Base-by-base conservation (phyloP, 2,797 vertebrate species). In the Microcaecilia unicolor region DNA sequence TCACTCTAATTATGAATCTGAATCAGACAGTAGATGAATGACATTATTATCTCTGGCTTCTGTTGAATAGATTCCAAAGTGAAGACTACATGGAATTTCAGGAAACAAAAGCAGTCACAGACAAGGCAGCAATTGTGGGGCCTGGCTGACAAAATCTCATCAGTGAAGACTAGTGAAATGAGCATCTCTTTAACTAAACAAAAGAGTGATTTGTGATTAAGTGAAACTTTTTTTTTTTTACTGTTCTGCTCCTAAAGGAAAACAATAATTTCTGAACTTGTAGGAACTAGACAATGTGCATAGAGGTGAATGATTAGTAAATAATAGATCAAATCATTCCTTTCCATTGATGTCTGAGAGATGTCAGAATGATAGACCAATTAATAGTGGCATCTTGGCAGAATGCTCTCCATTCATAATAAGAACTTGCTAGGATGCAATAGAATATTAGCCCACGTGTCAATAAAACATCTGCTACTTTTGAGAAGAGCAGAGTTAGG, bases 91-190 rank as follows among this genome's bases (percentile, higher is more conserved):
- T 1, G 2, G 37, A 52, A 16, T 4, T 56, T 64, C 61, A 37
- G 28, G 36, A 35, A 30, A 43, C 34, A 44, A 22, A 31, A 55
- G 25, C 25, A 48, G 31, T 54, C 29, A 34, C 32, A 52, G 40
- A 75, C 72, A 77, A 75, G 70, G 66, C 26, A 24, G 2, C 5
- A 35, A 56, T 55, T 77, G 68, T 74, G 67, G 44, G 20, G 29
- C 35, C 22, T 25, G 42, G 20, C 39, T 69, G 64, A 63, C 56
- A 60, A 47, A 62, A 64, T 61, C 48, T 41, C 25, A 51, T 61
- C 61, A 41, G 32, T 44, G 43, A 48, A 24, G 45, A 65, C 31
- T 58, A 35, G 5, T 43, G 39, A 62, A 61, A 52, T 30, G 11
- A 37, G 48, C 53, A 67, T 47, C 38, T 48, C 56, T 61, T 51